These are phyloP conservation scores for Diadegma fenestrale DNA, from an alignment of 2,888 invertebrate species.

Conservation along the genomic window DNA sequence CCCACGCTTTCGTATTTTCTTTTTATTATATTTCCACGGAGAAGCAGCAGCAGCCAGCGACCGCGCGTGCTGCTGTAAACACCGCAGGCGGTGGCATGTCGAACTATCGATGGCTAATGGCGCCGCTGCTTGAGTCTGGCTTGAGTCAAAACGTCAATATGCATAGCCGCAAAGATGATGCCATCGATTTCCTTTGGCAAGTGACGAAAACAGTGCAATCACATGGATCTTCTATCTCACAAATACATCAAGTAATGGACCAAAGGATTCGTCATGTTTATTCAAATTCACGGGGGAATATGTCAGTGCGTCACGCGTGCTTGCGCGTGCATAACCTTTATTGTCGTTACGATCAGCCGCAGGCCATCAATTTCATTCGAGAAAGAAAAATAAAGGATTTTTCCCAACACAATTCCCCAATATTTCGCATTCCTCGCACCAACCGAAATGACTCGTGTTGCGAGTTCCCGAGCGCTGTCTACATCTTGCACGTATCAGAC, in stretches of 20 bases:
- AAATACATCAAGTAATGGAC: not conserved
- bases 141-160: conserved; percentile 13
- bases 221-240: not conserved
- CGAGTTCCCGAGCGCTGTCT: not conserved
- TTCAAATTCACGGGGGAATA: not conserved
- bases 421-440: not conserved
- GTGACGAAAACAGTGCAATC: not conserved
- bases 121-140: not conserved
- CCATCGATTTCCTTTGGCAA: not conserved
- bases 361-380: not conserved
- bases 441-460: not conserved
- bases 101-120: conserved; percentile 10
- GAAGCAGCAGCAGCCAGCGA: not conserved
- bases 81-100: not conserved
- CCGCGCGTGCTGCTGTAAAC: no score
- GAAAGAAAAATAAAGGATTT: not conserved
- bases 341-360: no score
- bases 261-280: not conserved
- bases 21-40: not conserved
- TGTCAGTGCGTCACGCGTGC: not conserved
- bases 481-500: no score
- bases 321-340: not conserved
- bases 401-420: not conserved
- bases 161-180: not conserved
- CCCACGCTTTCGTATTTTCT: not conserved